phyloP scores from a whole-genome alignment of 1,140 invertebrate species.

The Varroa destructor region DNA sequence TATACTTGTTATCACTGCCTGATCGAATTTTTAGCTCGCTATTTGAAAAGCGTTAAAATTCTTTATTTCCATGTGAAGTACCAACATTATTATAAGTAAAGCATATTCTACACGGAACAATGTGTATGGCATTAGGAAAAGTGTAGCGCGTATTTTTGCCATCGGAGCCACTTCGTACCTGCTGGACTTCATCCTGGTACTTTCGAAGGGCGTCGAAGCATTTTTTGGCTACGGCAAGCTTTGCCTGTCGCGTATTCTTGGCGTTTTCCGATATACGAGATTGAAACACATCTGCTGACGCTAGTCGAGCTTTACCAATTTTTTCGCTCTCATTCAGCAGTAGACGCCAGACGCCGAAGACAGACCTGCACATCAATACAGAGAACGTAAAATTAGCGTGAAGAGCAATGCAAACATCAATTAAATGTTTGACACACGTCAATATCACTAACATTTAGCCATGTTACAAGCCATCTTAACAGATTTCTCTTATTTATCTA shows the following conservation, averaged over 20 bases:
- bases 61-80: no score
- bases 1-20: no score
- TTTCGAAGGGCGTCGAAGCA: slow-evolving; percentile 17
- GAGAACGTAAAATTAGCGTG: slow-evolving; percentile 26
- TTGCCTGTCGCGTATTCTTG: slow-evolving; percentile 65
- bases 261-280: slow-evolving; percentile 84
- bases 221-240: slow-evolving; percentile 71
- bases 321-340: slow-evolving; percentile 90
- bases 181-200: slow-evolving; percentile 22
- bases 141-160: no score
- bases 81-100: no score
- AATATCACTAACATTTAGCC: background rate
- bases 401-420: slow-evolving; percentile 15
- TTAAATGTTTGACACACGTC: background rate
- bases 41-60: no score
- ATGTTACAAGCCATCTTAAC: slow-evolving; percentile 28
- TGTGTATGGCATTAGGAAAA: no score
- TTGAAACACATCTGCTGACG: slow-evolving; percentile 81
- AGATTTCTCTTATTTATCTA: slow-evolving; percentile 6
- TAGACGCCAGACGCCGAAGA: slow-evolving; percentile 87
- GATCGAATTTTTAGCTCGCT: no score
- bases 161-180: background rate
- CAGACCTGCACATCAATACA: slow-evolving; percentile 55
- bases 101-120: no score
- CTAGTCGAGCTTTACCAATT: slow-evolving; percentile 68